Percentiles rank a stretch among this genome's conserved stretches.
Conservation (phyloP, 2,888 invertebrate genomes). For the Tholera decimalis region DNA sequence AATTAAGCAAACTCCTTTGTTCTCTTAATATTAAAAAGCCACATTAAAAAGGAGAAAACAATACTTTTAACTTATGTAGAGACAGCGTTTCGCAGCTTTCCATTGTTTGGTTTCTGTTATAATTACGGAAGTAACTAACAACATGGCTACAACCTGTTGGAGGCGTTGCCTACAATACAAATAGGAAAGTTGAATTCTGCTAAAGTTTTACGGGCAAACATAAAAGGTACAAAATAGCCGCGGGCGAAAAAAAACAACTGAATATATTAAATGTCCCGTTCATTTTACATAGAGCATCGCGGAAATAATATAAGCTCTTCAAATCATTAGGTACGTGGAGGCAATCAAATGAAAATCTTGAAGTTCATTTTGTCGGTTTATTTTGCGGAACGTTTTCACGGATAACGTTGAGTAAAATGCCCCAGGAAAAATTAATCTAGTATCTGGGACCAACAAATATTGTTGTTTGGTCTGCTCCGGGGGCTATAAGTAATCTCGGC, state of each 20-base stretch:
- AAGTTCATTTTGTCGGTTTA: constrained; percentile 61
- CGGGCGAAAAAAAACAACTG: constrained; percentile 40
- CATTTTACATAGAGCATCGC: constrained; percentile 34
- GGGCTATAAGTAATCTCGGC: constrained; percentile 88
- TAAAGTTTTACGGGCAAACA: constrained; percentile 45
- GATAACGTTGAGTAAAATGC: constrained; percentile 78
- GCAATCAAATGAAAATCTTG: constrained; percentile 55
- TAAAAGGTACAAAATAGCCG: constrained; percentile 48
- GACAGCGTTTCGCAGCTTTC: constrained; percentile 53
- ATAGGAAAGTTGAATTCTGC: constrained; percentile 55
- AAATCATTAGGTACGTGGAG: constrained; percentile 40
- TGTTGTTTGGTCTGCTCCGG: constrained; percentile 86
- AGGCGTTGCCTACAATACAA: constrained; percentile 50
- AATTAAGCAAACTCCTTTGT: constrained; percentile 50
- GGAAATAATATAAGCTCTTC: constrained; percentile 22
- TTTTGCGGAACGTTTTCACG: constrained; percentile 66
- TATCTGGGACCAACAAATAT: constrained; percentile 86
- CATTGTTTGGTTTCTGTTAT: constrained; percentile 64
- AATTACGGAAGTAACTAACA: constrained; percentile 64
- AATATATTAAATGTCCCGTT: constrained; percentile 40
- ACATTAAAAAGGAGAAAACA: constrained; percentile 49
- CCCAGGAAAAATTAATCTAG: constrained; percentile 88
- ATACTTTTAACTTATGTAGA: constrained; percentile 55
- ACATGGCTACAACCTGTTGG: constrained; percentile 64
- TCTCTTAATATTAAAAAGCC: constrained; percentile 45